Conservation (phyloP, 1,140 invertebrate species). For the Drosophila takahashii region DNA sequence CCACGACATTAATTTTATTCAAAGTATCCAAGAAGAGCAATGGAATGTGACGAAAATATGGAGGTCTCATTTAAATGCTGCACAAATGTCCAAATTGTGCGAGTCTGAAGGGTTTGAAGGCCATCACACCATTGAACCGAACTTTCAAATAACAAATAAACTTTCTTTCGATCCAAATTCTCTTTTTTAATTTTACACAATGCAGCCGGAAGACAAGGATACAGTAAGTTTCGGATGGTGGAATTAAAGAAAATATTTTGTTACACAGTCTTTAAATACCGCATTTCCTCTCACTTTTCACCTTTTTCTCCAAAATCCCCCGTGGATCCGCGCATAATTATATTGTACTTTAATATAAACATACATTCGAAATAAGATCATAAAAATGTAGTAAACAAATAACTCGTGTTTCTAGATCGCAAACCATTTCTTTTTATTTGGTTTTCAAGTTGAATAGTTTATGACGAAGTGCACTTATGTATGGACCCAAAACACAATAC, state of each 20-base stretch:
- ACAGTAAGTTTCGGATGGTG: too few species aligned
- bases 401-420: not conserved
- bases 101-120: not conserved
- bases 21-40: not conserved
- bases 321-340: too few species aligned
- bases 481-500: conserved; percentile 17
- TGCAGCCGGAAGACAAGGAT: too few species aligned
- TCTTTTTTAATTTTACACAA: too few species aligned
- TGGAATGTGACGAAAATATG: not conserved
- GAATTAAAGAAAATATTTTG: too few species aligned
- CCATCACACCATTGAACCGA: too few species aligned
- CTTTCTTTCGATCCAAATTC: too few species aligned
- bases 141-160: too few species aligned
- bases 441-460: conserved; percentile 49
- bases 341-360: too few species aligned
- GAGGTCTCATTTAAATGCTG: not conserved
- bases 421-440: conserved; percentile 34
- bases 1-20: conserved; percentile 7
- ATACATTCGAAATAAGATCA: not conserved
- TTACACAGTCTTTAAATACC: too few species aligned
- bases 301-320: too few species aligned
- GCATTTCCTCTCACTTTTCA: too few species aligned
- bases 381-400: not conserved
- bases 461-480: conserved; percentile 43
- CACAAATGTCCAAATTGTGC: not conserved